Evolutionary conservation across 2,113 vertebrate species (phyloP), one percentile per base, ranked within the genome.

Genomic region (Serinus canaria): DNA sequence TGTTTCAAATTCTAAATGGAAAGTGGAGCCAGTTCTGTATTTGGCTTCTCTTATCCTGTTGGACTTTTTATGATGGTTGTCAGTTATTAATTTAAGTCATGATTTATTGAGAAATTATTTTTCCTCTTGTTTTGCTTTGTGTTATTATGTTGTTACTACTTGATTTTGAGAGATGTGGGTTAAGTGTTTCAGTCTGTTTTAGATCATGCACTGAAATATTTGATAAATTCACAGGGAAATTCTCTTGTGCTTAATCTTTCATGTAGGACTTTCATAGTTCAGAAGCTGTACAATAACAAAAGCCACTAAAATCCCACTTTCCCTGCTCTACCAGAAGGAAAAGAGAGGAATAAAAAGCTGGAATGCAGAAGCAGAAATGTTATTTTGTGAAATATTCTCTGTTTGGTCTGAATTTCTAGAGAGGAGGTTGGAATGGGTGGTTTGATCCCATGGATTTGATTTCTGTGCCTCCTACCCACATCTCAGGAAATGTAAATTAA

Each of bases 1-100:
- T n/a, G 12, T 68, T 69, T 47, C 9, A 31, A 47, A 41, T 55
- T 83, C 16, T 5, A 13, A 27, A 16, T 63, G 66, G 22, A n/a
- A 49, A 30, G 8, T 21, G 23, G 49, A 64, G 9, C 35, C 35
- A 24, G 1, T 62, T 87, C 11, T 3, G 2, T 56, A 11, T 62
- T 87, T 73, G 37, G 20, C 27, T 67, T 78, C 7, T n/a, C 20
- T 21, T 18, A 5, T 5, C 50, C 31, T 64, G 9, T 31, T 87
- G 35, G 20, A 43, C 9, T 16, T 16, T 1, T 1, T 30, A 4
- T 0, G 1, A 2, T 17, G 37, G 31, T 22, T 67, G 22, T 16
- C 21, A n/a, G 2, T 50, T 76, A 33, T 9, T 56, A 4, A 37
- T 66, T 88, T 23, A 13, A 72, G 22, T 63, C 10, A 4, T 17